Evolutionary conservation across 2,888 invertebrate species (phyloP), one percentile per base, ranked within the genome.

Genomic region (Cacoxenus indagator): DNA sequence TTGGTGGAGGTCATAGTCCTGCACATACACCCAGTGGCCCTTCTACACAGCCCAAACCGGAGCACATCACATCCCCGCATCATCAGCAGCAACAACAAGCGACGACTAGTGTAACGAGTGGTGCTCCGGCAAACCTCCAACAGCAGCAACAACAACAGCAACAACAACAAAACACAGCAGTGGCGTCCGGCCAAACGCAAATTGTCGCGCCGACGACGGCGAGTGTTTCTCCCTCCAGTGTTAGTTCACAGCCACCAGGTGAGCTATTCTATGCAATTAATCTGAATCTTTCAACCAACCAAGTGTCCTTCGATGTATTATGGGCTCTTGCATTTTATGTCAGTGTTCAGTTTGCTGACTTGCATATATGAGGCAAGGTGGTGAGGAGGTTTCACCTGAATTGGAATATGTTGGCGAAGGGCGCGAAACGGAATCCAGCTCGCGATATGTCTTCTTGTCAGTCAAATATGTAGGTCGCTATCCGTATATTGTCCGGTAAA

Each of bases 141-240:
- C 84, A 80, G 64, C 76, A 73, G 62, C 77, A 75, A 66, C 83
- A 83, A 67, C 73, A 71, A 65, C 27, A 71, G 24, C 73, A 73
- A 73, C 78, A 82, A 70, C 86, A 85, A 73, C 86, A 87, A 81
- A 88, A 86, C 73, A 78, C 86, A 82, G 86, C 87, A 80, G 89
- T 88, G 84, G 86, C 88, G 81, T 83, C 89, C 79, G 87, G 86
- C 74, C 88, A 89, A 78, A 85, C 86, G 73, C 88, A 88, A 82
- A 88, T 88, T 78, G 87, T 88, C 76, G 90, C 91, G 84, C 90
- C 90, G 84, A 90, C 90, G 74, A 90, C 91, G 82, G 90, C 91
- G 84, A 90, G 90, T 78, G 90, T 90, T 82, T 90, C 91, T 79
- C 90, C 91, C 81, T 91, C 90, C 84, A 91, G 91, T 87, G 91